Evolutionary conservation across 2,797 vertebrate species (phyloP).

Genomic region (Cyprinella venusta): DNA sequence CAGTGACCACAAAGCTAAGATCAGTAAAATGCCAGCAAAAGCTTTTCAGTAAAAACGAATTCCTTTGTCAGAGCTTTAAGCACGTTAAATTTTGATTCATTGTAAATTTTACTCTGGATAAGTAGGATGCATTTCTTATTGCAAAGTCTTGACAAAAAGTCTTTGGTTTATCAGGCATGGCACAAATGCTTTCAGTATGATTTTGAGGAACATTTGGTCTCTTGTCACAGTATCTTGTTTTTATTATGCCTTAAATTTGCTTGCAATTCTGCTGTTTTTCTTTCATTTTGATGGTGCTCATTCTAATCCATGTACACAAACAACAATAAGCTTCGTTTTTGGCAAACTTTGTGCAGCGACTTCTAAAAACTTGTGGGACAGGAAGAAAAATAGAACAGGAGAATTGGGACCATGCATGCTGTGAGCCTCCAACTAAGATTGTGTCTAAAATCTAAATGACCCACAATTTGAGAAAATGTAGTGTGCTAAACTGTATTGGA

Average conservation of each 20-base stretch:
- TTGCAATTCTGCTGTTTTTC: conserved; percentile 17
- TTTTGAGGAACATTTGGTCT: background rate
- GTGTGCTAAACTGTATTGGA: background rate
- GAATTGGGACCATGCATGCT: conserved; percentile 22
- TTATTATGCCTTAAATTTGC: conserved; percentile 54
- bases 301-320: background rate
- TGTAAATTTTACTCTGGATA: conserved; percentile 44
- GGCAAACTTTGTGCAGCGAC: conserved; percentile 30
- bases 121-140: conserved; percentile 36
- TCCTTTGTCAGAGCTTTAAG: conserved; percentile 32
- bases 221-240: conserved; percentile 23
- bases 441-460: background rate
- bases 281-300: conserved; percentile 6
- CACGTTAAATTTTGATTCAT: conserved; percentile 43
- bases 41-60: conserved; percentile 26
- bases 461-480: background rate
- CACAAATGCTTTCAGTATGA: conserved; percentile 5
- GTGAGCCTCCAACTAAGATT: conserved; percentile 3
- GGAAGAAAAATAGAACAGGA: conserved; percentile 22
- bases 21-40: conserved; percentile 43
- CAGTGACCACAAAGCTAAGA: conserved; percentile 21
- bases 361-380: conserved; percentile 23
- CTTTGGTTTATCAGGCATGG: conserved; percentile 33
- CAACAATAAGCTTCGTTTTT: conserved; percentile 9
- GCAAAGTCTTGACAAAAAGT: conserved; percentile 37